These are phyloP conservation scores for Deroplatys truncata DNA, from an alignment of 2,888 invertebrate species.

Conservation along the genomic window DNA sequence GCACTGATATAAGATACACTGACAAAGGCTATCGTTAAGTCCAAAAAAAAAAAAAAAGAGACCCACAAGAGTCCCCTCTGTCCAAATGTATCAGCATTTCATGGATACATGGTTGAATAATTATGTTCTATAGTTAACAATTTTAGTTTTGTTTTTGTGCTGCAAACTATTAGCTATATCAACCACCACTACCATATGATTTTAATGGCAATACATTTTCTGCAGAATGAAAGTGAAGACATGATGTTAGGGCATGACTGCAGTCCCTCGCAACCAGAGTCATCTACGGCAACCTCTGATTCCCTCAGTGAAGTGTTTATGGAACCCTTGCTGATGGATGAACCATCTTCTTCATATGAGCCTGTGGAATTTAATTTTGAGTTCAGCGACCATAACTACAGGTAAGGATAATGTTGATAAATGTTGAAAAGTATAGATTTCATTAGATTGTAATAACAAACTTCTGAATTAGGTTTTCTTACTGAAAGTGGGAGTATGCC, in stretches of 20 bases:
- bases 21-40: too few relatives aligned
- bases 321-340: slow-evolving; percentile 65
- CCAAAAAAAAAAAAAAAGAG: too few relatives aligned
- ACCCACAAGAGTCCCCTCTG: too few relatives aligned
- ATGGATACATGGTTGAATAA: too few relatives aligned
- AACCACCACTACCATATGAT: too few relatives aligned
- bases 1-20: too few relatives aligned
- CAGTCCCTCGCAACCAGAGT: slow-evolving; percentile 51
- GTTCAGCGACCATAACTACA: slow-evolving; percentile 77
- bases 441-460: background rate
- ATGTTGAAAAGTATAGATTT: background rate
- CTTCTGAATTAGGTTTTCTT: too few relatives aligned
- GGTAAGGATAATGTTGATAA: slow-evolving; percentile 44
- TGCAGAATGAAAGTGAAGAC: slow-evolving; percentile 55
- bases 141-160: too few relatives aligned
- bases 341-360: slow-evolving; percentile 60
- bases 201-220: background rate
- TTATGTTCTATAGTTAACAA: too few relatives aligned
- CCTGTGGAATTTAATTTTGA: slow-evolving; percentile 72
- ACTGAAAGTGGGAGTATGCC: too few relatives aligned
- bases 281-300: slow-evolving; percentile 48
- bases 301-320: slow-evolving; percentile 65
- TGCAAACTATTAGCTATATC: too few relatives aligned
- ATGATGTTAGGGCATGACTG: slow-evolving; percentile 51
- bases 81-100: too few relatives aligned